These are phyloP conservation scores for Stylophora pistillata DNA, from an alignment of 64 coral and sea anemone species.

Conservation along the genomic window DNA sequence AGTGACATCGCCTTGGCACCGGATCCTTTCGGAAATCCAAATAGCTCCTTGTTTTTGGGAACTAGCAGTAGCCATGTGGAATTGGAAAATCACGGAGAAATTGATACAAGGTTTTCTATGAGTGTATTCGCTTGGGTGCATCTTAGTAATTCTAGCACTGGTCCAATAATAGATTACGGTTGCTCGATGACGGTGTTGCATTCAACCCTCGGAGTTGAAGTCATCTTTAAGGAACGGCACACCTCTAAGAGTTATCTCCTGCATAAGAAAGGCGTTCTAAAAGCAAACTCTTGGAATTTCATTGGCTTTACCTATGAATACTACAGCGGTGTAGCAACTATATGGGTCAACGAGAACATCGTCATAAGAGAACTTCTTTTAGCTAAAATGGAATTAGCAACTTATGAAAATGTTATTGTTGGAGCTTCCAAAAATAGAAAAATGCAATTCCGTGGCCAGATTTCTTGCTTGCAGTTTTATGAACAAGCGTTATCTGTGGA, in stretches of 20 bases:
- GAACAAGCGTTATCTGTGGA: background rate
- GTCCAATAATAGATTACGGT: background rate
- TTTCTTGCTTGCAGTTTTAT: constrained; percentile 28
- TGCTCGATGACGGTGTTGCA: background rate
- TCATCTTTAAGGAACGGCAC: no score
- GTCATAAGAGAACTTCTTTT: background rate
- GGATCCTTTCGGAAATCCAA: background rate
- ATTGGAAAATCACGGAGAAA: background rate
- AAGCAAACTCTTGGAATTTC: background rate
- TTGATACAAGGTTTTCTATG: background rate
- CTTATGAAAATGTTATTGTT: background rate
- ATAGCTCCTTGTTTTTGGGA: constrained; percentile 4
- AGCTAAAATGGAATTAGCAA: background rate
- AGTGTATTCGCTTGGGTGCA: constrained; percentile 22
- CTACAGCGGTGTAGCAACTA: background rate
- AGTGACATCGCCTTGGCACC: background rate
- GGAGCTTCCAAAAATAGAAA: background rate
- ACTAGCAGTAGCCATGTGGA: background rate
- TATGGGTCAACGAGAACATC: background rate
- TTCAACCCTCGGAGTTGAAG: background rate
- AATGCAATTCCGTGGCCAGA: background rate
- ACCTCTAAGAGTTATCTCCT: background rate
- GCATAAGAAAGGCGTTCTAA: background rate
- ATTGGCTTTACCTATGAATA: constrained; percentile 18
- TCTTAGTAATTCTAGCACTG: background rate